Evolutionary conservation across 2,113 vertebrate species (phyloP), one percentile per base, ranked within the genome.

Genomic region (Pachypanchax playfairii): DNA sequence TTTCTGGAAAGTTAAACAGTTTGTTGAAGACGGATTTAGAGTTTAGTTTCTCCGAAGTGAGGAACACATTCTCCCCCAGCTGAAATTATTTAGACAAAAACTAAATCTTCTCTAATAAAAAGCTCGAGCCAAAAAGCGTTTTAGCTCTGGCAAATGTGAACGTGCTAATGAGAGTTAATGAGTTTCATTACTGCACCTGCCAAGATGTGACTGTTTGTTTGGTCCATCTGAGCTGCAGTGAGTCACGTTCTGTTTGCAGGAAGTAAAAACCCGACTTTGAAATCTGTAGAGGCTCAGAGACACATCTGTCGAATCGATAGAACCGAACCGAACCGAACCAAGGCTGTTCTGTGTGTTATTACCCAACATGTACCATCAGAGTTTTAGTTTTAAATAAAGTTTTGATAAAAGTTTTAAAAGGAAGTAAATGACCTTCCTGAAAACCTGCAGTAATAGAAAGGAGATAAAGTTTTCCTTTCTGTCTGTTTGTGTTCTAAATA

Each of bases 141-240:
- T 50, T 49, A 55, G 53, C 18, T 20, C n/a, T 24, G 28, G 46
- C 26, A 7, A 4, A 39, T 28, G 8, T 28, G 13, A 46, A 31
- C 36, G 22, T 46, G 29, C 18, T 50, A 31, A 50, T 50, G 18
- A 38, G 62, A 22, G 35, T 15, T 55, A 55, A 65, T 44, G 31
- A 38, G 31, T 47, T 21, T 6, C 12, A 65, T 47, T 47, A 2
- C 31, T 38, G 31, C 15, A 46, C 41, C 43, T 25, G 52, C 20
- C 52, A 20, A 35, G 62, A 43, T 46, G 50, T n/a, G 35, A 14
- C 25, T 36, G 42, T 35, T 38, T 46, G 31, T 64, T 63, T 25
- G 39, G n/a, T 46, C 62, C 61, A 44, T 52, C 11, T 48, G 50
- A 28, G 38, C 48, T 31, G 49, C 48, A 39, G 47, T 41, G 26